Evolutionary conservation across 2,888 invertebrate genomes (phyloP).

Genomic region (Cheiracanthium punctorium): DNA sequence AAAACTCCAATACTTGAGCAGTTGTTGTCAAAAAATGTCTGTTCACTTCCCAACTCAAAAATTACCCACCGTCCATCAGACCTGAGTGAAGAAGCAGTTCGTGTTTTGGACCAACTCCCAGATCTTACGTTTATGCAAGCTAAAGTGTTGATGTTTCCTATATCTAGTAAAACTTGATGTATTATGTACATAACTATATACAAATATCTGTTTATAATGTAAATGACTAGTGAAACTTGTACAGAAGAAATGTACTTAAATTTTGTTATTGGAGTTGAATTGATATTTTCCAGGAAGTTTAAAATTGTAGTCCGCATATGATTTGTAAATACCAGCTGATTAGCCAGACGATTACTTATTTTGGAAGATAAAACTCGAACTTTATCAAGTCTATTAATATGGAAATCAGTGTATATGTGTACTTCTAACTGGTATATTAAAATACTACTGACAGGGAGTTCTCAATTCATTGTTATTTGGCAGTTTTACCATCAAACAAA

Average conservation of each 20-base stretch:
- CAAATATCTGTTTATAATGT: slow-evolving; percentile 46
- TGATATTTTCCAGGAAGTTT: background rate
- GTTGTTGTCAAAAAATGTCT: slow-evolving; percentile 74
- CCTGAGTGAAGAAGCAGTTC: slow-evolving; percentile 75
- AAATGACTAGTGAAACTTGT: slow-evolving; percentile 42
- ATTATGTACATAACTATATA: slow-evolving; percentile 30
- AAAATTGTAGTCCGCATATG: background rate
- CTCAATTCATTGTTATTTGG: no score
- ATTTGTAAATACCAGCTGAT: background rate
- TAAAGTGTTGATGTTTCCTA: slow-evolving; percentile 77
- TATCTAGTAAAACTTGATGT: slow-evolving; percentile 60
- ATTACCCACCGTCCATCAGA: slow-evolving; percentile 56
- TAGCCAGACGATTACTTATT: background rate
- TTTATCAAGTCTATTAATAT: no score
- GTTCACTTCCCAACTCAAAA: slow-evolving; percentile 67
- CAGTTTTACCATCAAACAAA: no score
- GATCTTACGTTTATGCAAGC: slow-evolving; percentile 77
- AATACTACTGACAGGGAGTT: no score
- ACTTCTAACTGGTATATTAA: no score
- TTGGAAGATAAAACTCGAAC: no score
- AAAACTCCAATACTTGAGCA: slow-evolving; percentile 73
- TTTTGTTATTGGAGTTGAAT: background rate
- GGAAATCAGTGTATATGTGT: no score
- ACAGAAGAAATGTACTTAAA: slow-evolving; percentile 49
- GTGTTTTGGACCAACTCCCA: slow-evolving; percentile 75